Percentiles rank a stretch among this genome's conserved stretches.
These are phyloP conservation scores for Clarias batrachus DNA, from an alignment of 2,113 vertebrate genomes.

Conservation along the genomic window DNA sequence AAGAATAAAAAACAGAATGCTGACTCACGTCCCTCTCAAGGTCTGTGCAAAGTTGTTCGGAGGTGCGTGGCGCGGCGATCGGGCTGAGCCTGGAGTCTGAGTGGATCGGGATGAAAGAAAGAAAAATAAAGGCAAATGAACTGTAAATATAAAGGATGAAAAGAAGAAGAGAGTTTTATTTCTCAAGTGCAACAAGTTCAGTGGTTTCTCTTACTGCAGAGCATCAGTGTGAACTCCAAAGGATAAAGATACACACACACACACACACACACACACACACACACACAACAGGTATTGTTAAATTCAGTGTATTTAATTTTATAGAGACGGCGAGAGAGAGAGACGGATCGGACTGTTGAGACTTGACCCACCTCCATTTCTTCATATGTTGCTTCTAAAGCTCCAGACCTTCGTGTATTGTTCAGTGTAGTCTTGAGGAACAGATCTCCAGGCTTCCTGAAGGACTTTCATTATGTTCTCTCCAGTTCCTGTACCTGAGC, in stretches of 20 bases:
- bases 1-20: neutral
- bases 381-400: too few relatives aligned
- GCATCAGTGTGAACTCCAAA: neutral
- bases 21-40: slow-evolving; percentile 7
- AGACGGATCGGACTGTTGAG: too few relatives aligned
- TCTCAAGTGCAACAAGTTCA: neutral
- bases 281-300: neutral
- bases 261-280: neutral
- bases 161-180: neutral
- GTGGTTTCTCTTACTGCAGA: neutral
- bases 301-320: too few relatives aligned
- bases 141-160: neutral
- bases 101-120: neutral
- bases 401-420: too few relatives aligned
- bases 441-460: too few relatives aligned
- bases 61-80: neutral
- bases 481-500: too few relatives aligned
- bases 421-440: too few relatives aligned
- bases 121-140: neutral
- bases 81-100: neutral
- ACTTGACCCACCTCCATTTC: too few relatives aligned
- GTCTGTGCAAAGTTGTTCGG: neutral
- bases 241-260: neutral
- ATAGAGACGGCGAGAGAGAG: too few relatives aligned
- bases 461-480: too few relatives aligned